phyloP scores from a whole-genome alignment of 2,113 vertebrate species.

The Dolichallabes microphthalmus region DNA sequence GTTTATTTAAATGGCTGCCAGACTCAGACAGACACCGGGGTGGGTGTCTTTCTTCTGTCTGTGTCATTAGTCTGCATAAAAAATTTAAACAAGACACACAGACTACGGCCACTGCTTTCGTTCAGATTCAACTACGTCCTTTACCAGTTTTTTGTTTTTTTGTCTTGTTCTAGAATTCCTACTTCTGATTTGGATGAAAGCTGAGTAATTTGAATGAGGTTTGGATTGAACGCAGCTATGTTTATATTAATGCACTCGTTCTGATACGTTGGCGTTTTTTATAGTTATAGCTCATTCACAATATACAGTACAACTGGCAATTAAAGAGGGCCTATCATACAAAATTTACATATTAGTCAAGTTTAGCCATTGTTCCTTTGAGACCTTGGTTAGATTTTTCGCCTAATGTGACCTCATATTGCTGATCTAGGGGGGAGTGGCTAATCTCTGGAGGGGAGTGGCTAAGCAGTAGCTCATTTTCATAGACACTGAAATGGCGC shows the following conservation, averaged over 20 bases:
- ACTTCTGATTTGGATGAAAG: background rate
- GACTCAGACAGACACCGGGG: background rate
- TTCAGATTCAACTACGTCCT: background rate
- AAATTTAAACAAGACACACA: background rate
- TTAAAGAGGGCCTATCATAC: too few species aligned
- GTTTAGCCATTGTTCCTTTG: too few species aligned
- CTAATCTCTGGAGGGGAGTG: too few species aligned
- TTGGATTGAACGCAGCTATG: background rate
- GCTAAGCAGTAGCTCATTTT: too few species aligned
- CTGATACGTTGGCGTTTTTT: background rate
- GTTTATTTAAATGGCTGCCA: background rate
- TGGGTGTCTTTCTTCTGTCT: background rate
- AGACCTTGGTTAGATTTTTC: too few species aligned
- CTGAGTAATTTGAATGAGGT: background rate
- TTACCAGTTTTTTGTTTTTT: background rate
- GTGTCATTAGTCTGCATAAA: constrained; percentile 1
- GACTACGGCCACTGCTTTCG: background rate
- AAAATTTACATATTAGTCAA: too few species aligned
- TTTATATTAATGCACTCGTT: background rate
- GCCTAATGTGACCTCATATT: too few species aligned
- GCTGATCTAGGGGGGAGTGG: too few species aligned
- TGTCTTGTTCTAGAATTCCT: background rate
- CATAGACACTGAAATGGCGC: too few species aligned
- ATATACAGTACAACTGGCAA: too few species aligned
- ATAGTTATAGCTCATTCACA: background rate